phyloP scores from a whole-genome alignment of 2,888 invertebrate genomes.

The Phasia obesa region DNA sequence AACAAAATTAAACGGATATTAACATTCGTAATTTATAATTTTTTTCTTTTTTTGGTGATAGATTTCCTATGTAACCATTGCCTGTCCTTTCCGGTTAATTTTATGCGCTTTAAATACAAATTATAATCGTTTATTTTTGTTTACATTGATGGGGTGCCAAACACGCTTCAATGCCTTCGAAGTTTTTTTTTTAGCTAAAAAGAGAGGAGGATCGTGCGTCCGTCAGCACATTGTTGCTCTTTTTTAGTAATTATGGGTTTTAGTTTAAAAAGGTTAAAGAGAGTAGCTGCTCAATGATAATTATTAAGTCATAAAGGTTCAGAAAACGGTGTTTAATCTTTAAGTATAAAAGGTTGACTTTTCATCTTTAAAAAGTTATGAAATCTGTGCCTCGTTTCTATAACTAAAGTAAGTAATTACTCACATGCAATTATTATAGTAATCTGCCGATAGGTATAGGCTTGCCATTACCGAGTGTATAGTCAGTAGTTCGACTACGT shows the following conservation, averaged over 20 bases:
- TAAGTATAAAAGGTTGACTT: too few relatives aligned
- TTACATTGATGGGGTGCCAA: conserved; percentile 61
- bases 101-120: conserved; percentile 34
- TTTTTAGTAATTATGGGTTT: background rate
- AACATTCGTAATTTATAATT: conserved; percentile 43
- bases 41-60: conserved; percentile 1
- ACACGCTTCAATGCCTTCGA: conserved; percentile 60
- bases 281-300: too few relatives aligned
- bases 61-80: conserved; percentile 50
- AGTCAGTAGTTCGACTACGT: too few relatives aligned
- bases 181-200: conserved; percentile 28
- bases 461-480: too few relatives aligned
- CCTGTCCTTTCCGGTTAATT: conserved; percentile 64
- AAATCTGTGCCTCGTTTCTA: too few relatives aligned
- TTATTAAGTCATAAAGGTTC: too few relatives aligned
- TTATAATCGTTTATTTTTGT: conserved; percentile 22
- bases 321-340: too few relatives aligned
- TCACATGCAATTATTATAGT: too few relatives aligned
- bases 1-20: conserved; percentile 70
- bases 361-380: too few relatives aligned
- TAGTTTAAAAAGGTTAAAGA: background rate
- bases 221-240: conserved; percentile 41
- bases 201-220: background rate
- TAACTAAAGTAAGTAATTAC: too few relatives aligned
- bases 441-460: too few relatives aligned